A percentile compares a stretch with the other conserved stretches of the same genome.
Conservation (phyloP, 2,797 vertebrate species). For the Ceryle rudis region DNA sequence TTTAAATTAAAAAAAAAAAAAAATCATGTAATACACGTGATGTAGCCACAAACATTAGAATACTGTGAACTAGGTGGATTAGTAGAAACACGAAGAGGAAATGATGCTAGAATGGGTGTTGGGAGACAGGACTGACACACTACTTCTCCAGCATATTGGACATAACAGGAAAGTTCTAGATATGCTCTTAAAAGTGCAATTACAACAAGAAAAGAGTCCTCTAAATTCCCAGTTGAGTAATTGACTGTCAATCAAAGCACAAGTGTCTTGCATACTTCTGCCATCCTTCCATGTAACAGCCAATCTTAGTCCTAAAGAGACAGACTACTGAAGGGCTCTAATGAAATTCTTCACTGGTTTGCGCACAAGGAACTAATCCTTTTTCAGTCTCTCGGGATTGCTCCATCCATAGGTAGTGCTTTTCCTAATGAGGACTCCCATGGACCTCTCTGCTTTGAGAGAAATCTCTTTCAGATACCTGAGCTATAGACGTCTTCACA, state of each 20-base stretch:
- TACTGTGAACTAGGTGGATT: neutral
- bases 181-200: neutral
- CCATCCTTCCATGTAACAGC: neutral
- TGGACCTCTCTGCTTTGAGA: neutral
- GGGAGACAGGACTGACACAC: neutral
- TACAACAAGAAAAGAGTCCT: neutral
- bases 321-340: neutral
- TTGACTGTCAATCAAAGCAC: neutral
- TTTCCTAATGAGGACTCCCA: neutral
- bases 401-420: neutral
- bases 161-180: neutral
- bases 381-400: neutral
- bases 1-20: neutral
- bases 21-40: neutral
- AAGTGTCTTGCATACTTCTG: neutral
- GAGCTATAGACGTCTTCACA: neutral
- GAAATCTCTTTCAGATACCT: neutral
- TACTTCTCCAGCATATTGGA: neutral
- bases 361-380: neutral
- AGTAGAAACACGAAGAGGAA: neutral
- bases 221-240: neutral
- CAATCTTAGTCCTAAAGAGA: neutral
- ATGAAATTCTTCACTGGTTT: neutral
- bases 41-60: neutral
- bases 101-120: neutral